These are phyloP conservation scores for Babylonia areolata DNA, from an alignment of 1,140 invertebrate genomes.

Conservation along the genomic window DNA sequence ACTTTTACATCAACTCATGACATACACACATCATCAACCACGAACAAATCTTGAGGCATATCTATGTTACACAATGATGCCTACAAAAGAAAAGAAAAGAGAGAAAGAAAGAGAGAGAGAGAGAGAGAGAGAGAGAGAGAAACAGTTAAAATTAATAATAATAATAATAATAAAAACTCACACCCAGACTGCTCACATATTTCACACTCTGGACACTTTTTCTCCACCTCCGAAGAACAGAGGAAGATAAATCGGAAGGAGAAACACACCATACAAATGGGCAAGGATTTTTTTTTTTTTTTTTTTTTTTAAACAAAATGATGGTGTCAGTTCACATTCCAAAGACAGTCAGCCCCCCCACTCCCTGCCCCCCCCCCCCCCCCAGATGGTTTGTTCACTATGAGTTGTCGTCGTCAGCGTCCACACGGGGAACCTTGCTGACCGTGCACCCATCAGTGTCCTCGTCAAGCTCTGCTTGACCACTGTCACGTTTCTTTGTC, in stretches of 20 bases:
- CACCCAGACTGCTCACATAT: not conserved
- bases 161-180: no score
- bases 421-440: constrained; percentile 60
- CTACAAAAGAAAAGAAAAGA: not conserved
- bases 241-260: not conserved
- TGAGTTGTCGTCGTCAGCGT: constrained; percentile 45
- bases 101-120: not conserved
- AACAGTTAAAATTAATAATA: no score
- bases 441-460: constrained; percentile 52
- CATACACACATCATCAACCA: no score
- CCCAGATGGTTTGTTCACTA: no score
- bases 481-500: constrained; percentile 68
- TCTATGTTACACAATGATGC: no score
- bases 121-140: not conserved
- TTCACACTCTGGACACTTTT: not conserved
- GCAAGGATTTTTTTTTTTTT: no score
- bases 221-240: not conserved
- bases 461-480: constrained; percentile 56
- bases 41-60: no score
- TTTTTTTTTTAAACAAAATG: no score
- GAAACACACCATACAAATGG: not conserved
- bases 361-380: no score
- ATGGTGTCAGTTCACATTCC: no score
- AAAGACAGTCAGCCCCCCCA: no score
- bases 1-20: no score